Base-by-base conservation (phyloP, 2,113 vertebrate species). In the Tricholaema leucomelas region DNA sequence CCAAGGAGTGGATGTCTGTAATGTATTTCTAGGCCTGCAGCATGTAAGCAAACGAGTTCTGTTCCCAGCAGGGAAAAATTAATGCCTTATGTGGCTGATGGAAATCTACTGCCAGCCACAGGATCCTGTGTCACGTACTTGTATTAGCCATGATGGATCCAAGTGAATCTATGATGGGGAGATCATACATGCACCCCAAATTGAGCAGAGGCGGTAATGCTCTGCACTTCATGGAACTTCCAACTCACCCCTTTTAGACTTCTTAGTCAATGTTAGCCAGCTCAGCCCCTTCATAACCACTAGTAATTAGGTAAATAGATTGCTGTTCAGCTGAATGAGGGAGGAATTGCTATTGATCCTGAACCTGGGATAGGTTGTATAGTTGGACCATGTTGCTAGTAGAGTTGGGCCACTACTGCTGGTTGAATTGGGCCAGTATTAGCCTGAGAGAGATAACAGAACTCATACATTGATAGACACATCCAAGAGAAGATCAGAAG, bases 251-350 rank as follows among this genome's bases (percentile, higher is more conserved):
- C n/a, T 42, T 88, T 85, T 56, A 76, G 59, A 36, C 56, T 76
- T 42, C 48, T 82, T 50, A 63, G 75, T 71, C 52, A 64, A 77
- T 59, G 61, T 76, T 85, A 85, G 71, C 67, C 35, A 70, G 52
- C 67, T 85, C 48, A 81, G 44, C 38, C 36, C 42, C 27, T 63
- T 79, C 59, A 50, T 5, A 67, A 38, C 19, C 50, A 63, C 20
- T 73, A 80, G 31, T 85, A 89, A 85, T 82, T 87, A 78, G 60
- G 33, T 55, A 90, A 93, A 82, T 73, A 88, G 93, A 90, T 73
- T 61, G 63, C 54, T 54, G 31, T 64, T 91, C n/a, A 83, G 73
- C 52, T 74, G 60, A 87, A 73, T 28, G 40, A 91, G 61, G n/a
- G 67, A 82, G 31, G 63, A 88, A 72, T 79, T 66, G 36, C 24